A percentile compares a stretch with the other conserved stretches of the same genome.
Conservation (phyloP, 2,888 invertebrate genomes). For the Pseudolycoriella hygida region DNA sequence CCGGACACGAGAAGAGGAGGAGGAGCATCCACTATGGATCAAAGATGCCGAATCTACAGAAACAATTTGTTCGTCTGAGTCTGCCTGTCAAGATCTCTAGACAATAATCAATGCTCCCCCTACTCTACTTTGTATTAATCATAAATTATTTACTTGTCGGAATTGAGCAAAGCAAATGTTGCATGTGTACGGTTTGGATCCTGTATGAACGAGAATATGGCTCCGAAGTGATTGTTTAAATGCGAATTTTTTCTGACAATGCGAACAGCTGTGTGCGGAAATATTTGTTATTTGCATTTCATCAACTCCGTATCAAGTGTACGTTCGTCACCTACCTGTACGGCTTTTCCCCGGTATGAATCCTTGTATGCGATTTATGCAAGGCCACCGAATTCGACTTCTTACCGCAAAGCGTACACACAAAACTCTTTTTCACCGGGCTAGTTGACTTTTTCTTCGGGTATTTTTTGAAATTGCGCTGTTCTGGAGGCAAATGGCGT, state of each 20-base stretch:
- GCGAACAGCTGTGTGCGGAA: constrained; percentile 7
- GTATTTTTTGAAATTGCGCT: constrained; percentile 5
- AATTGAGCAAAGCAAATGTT: constrained; percentile 10
- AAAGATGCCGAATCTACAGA: no score
- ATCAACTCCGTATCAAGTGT: no score
- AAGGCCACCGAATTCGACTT: constrained; percentile 8
- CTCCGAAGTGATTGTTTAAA: constrained; percentile 10
- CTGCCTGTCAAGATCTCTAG: no score
- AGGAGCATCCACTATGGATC: no score
- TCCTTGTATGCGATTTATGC: constrained; percentile 10
- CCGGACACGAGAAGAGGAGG: no score
- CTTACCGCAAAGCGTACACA: constrained; percentile 10
- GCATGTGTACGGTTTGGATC: constrained; percentile 12
- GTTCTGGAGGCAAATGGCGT: constrained; percentile 10
- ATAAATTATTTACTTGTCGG: constrained; percentile 7
- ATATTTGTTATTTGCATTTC: no score
- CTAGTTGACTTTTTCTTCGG: constrained; percentile 1
- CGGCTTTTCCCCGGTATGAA: constrained; percentile 11
- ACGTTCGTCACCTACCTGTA: constrained; percentile 3
- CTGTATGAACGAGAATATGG: constrained; percentile 11
- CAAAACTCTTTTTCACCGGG: constrained; percentile 1
- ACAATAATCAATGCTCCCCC: no score
- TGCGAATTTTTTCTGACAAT: constrained; percentile 10
- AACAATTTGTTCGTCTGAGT: no score
- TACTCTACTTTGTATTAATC: no score